Evolutionary conservation across 1,140 invertebrate species (phyloP).

Genomic region (Magallana gigas): DNA sequence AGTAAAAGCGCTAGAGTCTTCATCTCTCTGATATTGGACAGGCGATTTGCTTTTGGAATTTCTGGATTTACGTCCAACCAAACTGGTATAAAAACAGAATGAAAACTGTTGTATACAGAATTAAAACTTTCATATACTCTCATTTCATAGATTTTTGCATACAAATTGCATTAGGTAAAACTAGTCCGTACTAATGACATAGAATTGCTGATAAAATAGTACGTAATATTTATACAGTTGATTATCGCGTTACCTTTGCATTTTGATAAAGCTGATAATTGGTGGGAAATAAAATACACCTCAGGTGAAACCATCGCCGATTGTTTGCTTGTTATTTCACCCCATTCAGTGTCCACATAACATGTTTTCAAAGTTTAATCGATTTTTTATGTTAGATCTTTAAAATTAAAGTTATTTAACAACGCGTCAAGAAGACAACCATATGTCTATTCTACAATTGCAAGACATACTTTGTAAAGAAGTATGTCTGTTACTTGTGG

Average conservation of each 20-base stretch:
- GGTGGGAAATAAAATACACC: not conserved
- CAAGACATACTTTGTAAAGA: too few species aligned
- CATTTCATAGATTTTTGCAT: too few species aligned
- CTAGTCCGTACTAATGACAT: too few species aligned
- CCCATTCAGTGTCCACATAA: not conserved
- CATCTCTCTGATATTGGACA: not conserved
- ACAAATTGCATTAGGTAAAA: too few species aligned
- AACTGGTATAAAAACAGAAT: not conserved
- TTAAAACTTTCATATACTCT: too few species aligned
- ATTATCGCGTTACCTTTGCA: too few species aligned
- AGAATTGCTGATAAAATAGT: too few species aligned
- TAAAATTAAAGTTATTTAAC: not conserved
- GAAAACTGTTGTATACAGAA: too few species aligned
- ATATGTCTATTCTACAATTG: too few species aligned
- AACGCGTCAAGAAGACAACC: not conserved
- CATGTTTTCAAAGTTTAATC: conserved; percentile 1
- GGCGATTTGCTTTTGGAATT: not conserved
- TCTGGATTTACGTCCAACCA: not conserved
- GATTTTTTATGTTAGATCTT: conserved; percentile 15
- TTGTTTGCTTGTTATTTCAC: not conserved
- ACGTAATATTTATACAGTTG: too few species aligned
- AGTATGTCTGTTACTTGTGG: too few species aligned
- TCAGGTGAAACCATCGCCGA: not conserved
- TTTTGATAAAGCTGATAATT: not conserved
- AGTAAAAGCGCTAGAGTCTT: not conserved